Conservation (phyloP, 1,140 invertebrate genomes). For the Laodelphax striatellus region DNA sequence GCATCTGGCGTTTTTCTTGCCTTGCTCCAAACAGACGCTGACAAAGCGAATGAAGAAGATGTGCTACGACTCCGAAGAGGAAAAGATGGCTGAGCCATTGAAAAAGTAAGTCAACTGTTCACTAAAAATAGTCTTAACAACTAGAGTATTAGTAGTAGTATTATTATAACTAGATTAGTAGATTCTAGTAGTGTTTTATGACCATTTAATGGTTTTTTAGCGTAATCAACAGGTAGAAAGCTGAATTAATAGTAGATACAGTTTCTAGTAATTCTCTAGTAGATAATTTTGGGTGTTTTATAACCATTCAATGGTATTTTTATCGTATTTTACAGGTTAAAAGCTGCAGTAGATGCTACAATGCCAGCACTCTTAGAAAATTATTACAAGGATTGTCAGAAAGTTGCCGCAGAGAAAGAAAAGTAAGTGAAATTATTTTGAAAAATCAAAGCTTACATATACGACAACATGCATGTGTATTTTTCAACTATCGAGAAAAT, state of each 20-base stretch:
- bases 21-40: conserved; percentile 43
- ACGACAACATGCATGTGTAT: too few relatives aligned
- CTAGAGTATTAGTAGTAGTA: too few relatives aligned
- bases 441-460: too few relatives aligned
- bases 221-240: too few relatives aligned
- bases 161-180: too few relatives aligned
- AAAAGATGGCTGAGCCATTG: conserved; percentile 33
- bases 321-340: conserved; percentile 23
- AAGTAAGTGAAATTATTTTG: conserved; percentile 25
- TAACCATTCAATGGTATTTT: background rate
- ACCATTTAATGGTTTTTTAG: too few relatives aligned
- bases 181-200: too few relatives aligned
- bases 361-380: conserved; percentile 35
- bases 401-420: conserved; percentile 26
- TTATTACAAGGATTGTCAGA: conserved; percentile 32
- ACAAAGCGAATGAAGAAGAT: conserved; percentile 42
- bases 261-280: too few relatives aligned
- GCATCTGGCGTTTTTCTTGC: conserved; percentile 38
- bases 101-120: conserved; percentile 12
- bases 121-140: background rate
- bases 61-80: conserved; percentile 35
- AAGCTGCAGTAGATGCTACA: conserved; percentile 30
- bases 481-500: too few relatives aligned
- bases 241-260: too few relatives aligned
- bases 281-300: too few relatives aligned